Evolutionary conservation across 2,113 vertebrate genomes (phyloP).

Genomic region (Corydoras sp.): DNA sequence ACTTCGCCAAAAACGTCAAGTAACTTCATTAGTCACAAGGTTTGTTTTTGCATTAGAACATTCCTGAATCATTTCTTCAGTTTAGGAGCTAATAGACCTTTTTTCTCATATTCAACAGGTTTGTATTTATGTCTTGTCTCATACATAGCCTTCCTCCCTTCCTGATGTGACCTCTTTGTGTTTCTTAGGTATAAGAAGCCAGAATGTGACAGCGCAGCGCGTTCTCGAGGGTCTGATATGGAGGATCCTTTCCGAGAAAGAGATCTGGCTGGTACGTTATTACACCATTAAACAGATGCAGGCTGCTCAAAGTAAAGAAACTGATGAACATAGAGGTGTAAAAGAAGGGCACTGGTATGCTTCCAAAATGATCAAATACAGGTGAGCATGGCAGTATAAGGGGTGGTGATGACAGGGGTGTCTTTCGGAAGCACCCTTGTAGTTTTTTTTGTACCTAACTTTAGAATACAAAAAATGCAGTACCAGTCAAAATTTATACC

Average conservation of each 20-base stretch:
- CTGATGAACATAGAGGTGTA: not conserved
- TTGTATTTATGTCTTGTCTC: not conserved
- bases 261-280: conserved; percentile 80
- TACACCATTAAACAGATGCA: too few species aligned
- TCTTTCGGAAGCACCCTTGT: too few species aligned
- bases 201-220: conserved; percentile 81
- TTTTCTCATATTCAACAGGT: conserved; percentile 13
- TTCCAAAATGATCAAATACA: too few species aligned
- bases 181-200: conserved; percentile 88
- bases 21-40: not conserved
- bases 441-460: too few species aligned
- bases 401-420: too few species aligned
- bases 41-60: conserved; percentile 20
- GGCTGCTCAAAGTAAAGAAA: conserved; percentile 31
- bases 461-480: too few species aligned
- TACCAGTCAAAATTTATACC: too few species aligned
- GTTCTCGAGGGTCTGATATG: conserved; percentile 70
- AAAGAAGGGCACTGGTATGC: too few species aligned
- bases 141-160: not conserved
- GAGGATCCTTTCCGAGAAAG: conserved; percentile 89
- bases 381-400: too few species aligned
- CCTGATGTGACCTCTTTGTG: not conserved
- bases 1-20: not conserved
- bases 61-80: conserved; percentile 14
- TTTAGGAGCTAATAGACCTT: conserved; percentile 31